Base-by-base conservation (phyloP, 2,888 invertebrate species). In the Chrysodeixis includens region DNA sequence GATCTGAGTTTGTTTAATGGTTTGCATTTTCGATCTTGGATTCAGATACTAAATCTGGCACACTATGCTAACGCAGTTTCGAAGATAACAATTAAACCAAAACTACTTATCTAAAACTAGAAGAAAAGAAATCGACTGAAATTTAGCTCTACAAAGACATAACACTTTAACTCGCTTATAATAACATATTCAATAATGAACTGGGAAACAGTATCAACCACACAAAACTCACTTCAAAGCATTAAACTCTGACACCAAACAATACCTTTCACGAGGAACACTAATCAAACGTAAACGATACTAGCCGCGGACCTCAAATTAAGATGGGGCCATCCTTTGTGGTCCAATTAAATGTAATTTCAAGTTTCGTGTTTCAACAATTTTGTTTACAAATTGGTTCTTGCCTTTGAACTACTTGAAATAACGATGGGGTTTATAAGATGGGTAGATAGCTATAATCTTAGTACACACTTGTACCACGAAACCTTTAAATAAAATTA, bases 331-430 rank as follows among this genome's bases (percentile, higher is more conserved):
- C 26, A 52, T 59, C 66, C 74, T 68, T 71, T 74, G 76, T 70
- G 76, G 77, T 75, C 69, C 77, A 81, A 79, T 81, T 81, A 63
- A 78, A 70, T 71, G 68, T 68, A 77, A 74, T 78, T 73, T 70
- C 52, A 67, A 73, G 55, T 74, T 69, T 77, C 74, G 52, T 60
- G 56, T 76, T 78, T 62, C 76, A 61, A 71, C 66, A 72, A 73
- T 71, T 78, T 76, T 59, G 60, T 66, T 66, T 70, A 69, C 66
- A 69, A 69, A 73, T 66, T 66, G 71, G 30, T 62, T 57, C 20
- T 20, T 49, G 9, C 46, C 46, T 49, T 49, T 49, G 46, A 20
- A 9, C 20, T 49, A 18, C 46, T 49, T 49, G 18, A 10, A 49
- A 49, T 49, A 49, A 49, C 20, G 46, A 49, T 49, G 46, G 46